These are phyloP conservation scores for Excalfactoria chinensis DNA, from an alignment of 2,113 vertebrate species.

Conservation along the genomic window DNA sequence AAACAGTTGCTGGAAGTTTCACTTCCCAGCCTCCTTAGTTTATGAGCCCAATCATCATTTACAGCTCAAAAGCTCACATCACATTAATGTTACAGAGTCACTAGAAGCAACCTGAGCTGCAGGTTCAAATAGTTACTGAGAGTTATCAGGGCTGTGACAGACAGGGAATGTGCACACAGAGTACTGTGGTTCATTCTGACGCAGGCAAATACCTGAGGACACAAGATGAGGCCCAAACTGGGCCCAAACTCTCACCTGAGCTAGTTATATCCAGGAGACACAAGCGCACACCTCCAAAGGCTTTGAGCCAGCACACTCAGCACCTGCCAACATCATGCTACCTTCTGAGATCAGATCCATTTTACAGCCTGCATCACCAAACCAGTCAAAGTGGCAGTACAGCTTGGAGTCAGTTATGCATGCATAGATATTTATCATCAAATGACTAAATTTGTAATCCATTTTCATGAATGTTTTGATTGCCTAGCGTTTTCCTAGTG, in stretches of 20 bases:
- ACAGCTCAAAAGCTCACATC: neutral
- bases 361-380: neutral
- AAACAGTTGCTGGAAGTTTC: neutral
- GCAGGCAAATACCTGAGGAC: neutral
- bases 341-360: neutral
- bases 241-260: neutral
- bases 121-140: neutral
- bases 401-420: neutral
- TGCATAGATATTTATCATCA: neutral
- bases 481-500: neutral
- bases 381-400: neutral
- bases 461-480: neutral
- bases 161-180: rapidly evolving
- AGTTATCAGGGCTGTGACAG: neutral
- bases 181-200: neutral
- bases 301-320: neutral
- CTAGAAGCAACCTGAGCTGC: neutral
- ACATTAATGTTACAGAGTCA: neutral
- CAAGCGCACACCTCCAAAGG: neutral
- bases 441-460: neutral
- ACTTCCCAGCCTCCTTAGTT: neutral
- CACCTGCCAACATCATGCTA: neutral
- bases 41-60: neutral
- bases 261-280: neutral
- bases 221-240: neutral